Evolutionary conservation across 2,888 invertebrate species (phyloP), one percentile per base, ranked within the genome.

Genomic region (Cabera pusaria): DNA sequence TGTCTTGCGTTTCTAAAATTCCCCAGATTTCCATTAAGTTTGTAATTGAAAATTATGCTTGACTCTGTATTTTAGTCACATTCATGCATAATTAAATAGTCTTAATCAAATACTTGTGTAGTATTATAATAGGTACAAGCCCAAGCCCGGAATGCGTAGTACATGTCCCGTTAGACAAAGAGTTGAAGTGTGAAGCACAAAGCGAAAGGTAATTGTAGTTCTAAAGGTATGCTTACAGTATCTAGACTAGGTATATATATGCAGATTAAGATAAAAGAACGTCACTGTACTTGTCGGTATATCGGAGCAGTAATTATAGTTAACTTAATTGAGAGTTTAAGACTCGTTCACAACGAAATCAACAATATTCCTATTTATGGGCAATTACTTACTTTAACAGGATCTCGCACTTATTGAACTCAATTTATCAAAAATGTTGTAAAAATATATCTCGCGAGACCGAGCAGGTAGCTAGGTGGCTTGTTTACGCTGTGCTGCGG

Each of bases 61-160:
- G 36, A 26, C n/a, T 31, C 21, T 17, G 12, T 25, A 46, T 3
- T 40, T 25, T 17, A 32, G 20, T 42, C 20, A 5, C 10, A 38
- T 38, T 52, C 36, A 29, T 11, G 18, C 37, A 16, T 43, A 28
- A 4, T 26, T 41, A 36, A 28, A 39, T 22, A 16, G 18, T 19
- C 14, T 40, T 37, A 44, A 31, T 49, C 26, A 36, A 19, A 34
- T 43, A 41, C 8, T 44, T 33, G 33, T 22, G 23, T 23, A 22
- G 4, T 17, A 40, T 34, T 29, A 17, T 29, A 29, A 34, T 34
- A 9, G 11, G 21, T 25, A 41, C 32, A 28, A 28, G 18, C 23
- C 8, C 16, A 19, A 24, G 21, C 20, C 20, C 5, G 34, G 34
- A 29, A 35, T 29, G 33, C 23, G 18, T 19, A 27, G 27, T 19